Base-by-base conservation (phyloP, 2,888 invertebrate species). In the Pharmacophagus antenor region DNA sequence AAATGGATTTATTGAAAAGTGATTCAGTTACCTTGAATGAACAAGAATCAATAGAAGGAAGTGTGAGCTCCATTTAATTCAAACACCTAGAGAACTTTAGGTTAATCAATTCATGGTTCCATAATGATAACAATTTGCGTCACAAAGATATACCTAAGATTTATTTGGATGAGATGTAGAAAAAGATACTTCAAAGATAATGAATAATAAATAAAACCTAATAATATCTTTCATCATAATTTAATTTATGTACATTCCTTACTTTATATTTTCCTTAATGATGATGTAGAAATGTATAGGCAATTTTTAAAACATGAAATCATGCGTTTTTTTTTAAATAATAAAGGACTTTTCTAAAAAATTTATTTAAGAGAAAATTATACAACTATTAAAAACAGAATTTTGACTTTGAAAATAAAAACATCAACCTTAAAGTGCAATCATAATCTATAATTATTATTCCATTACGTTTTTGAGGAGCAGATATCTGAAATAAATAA, bases 211-310 rank as follows among this genome's bases (percentile, higher is more conserved):
- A 48, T 47, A 56, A 56, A 62, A 64, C 67, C 65, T 69, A 60
- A 41, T 44, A 22, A 46, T 58, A 64, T 53, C 73, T 71, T 74
- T 75, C 77, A 76, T 73, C 77, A 77, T 77, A 81, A 76, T 84
- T 85, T 86, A 84, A 84, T 85, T 77, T 82, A 86, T 85, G 74
- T 88, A 85, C 88, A 88, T 87, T 84, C 87, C 88, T 82, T 81
- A 81, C 68, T 70, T 72, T 75, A 69, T 65, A 67, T 64, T 65
- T 64, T 69, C 63, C 61, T 65, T 62, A 69, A 63, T 64, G 58
- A 63, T 67, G 65, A 66, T 67, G 65, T 54, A 66, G 62, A 67
- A 66, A 72, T 44, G n/a, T 15, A 44, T 6, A n/a, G 42, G n/a
- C 4, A 42, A n/a, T 42, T 44, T 20, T 44, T 44, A 18, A 18